Evolutionary conservation across 2,888 invertebrate genomes (phyloP), one percentile per base, ranked within the genome.

Genomic region (Ichneumon xanthorius): DNA sequence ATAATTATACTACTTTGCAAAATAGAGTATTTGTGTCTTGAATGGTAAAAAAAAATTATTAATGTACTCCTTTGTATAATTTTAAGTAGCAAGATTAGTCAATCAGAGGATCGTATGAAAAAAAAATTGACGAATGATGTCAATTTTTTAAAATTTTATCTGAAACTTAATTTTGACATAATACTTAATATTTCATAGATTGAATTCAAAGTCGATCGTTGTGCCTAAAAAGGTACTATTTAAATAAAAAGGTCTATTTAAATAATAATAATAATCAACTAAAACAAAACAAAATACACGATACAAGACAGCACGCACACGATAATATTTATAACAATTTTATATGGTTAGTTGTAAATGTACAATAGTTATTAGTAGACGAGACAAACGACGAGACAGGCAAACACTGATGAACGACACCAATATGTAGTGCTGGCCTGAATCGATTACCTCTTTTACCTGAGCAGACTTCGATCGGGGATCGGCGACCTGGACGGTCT

Each of bases 401-500:
- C 84, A 85, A 40, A 81, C 77, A 85, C 70, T 58, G 50, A 70
- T 73, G 77, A 48, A 82, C 78, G 55, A 81, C 73, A 85, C 30
- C 61, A 65, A 79, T 55, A 50, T 68, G 45, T 61, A 76, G 77
- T 81, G 78, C 58, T 63, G 68, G 85, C 85, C 79, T 67, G 77
- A 81, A 71, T 84, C 84, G 81, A 88, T 93, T 93, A 93, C 92
- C 92, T 94, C 92, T 92, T 93, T 94, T 95, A 96, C 96, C 95
- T 96, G 95, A 91, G 95, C 95, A 94, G 95, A 95, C 95, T 98
- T 98, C 94, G 96, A 96, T 95, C 97, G 97, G 93, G 97, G 97
- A 95, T 97, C 97, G 95, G 96, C 97, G 94, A 98, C 98, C 95
- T 98, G 98, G 91, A 98, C 96, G 91, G 98, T 98, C 95, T 98